These are phyloP conservation scores for Urocyon cinereoargenteus DNA, from an alignment of 2,797 vertebrate genomes.

Conservation along the genomic window DNA sequence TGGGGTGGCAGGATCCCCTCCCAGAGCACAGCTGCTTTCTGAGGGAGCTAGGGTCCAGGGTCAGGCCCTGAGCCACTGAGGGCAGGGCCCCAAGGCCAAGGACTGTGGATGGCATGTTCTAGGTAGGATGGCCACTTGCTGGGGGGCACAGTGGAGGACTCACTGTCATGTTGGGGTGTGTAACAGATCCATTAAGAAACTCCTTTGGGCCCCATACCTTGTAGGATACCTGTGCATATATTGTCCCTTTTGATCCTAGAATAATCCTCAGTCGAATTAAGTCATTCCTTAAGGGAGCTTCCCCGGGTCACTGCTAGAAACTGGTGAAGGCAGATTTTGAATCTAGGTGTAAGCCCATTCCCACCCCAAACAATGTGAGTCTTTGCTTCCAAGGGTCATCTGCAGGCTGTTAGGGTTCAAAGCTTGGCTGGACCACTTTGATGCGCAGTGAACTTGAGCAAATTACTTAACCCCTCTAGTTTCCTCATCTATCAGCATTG, in stretches of 20 bases:
- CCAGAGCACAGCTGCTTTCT: background rate
- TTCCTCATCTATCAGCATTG: background rate
- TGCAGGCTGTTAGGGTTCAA: background rate
- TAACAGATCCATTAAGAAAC: background rate
- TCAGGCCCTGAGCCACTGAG: background rate
- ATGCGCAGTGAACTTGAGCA: background rate
- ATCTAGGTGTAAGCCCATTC: background rate
- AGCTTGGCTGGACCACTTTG: background rate
- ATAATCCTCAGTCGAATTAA: background rate
- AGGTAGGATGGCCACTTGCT: background rate
- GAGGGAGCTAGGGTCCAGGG: background rate
- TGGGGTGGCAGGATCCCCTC: background rate
- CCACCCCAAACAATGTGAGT: fast-evolving
- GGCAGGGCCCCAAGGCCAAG: background rate
- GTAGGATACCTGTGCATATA: background rate
- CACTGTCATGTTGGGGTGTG: background rate
- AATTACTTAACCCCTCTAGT: background rate
- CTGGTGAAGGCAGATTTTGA: background rate
- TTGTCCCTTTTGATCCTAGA: background rate
- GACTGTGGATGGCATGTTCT: background rate
- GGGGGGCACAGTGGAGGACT: background rate
- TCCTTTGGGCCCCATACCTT: background rate
- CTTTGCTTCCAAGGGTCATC: background rate
- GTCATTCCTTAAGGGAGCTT: background rate
- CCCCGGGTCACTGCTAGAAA: background rate